Evolutionary conservation across 2,888 invertebrate genomes (phyloP).

Genomic region (Volucella bombylans): DNA sequence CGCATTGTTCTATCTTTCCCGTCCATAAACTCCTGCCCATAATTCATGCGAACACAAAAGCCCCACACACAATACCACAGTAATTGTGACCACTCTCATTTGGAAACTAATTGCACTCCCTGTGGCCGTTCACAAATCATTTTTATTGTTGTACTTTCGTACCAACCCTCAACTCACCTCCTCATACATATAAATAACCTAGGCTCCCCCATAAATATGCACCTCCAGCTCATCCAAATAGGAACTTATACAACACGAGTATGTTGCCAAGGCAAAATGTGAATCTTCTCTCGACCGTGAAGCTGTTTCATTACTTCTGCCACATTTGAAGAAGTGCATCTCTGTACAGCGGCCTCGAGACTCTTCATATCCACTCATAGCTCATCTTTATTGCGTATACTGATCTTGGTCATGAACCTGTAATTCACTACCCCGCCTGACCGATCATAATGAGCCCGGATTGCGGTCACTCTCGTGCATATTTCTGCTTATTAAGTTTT

Average conservation of each 20-base stretch:
- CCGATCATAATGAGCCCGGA: constrained; percentile 58
- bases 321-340: constrained; percentile 37
- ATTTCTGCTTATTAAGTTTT: constrained; percentile 48
- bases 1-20: constrained; percentile 26
- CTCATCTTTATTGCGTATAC: constrained; percentile 24
- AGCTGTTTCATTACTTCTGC: constrained; percentile 61
- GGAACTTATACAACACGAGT: background rate
- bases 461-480: constrained; percentile 61
- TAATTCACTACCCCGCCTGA: constrained; percentile 67
- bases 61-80: background rate
- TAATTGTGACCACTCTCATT: constrained; percentile 14
- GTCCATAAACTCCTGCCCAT: constrained; percentile 26
- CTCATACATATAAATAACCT: background rate
- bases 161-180: constrained; percentile 1
- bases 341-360: background rate
- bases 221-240: constrained; percentile 51
- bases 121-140: constrained; percentile 4
- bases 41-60: constrained; percentile 24
- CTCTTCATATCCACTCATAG: background rate
- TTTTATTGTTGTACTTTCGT: too few relatives aligned
- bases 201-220: constrained; percentile 37
- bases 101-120: constrained; percentile 4
- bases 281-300: constrained; percentile 55
- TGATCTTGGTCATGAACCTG: constrained; percentile 68
- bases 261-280: constrained; percentile 14